phyloP scores from a whole-genome alignment of 2,888 invertebrate species.

The Scrobipalpa costella region DNA sequence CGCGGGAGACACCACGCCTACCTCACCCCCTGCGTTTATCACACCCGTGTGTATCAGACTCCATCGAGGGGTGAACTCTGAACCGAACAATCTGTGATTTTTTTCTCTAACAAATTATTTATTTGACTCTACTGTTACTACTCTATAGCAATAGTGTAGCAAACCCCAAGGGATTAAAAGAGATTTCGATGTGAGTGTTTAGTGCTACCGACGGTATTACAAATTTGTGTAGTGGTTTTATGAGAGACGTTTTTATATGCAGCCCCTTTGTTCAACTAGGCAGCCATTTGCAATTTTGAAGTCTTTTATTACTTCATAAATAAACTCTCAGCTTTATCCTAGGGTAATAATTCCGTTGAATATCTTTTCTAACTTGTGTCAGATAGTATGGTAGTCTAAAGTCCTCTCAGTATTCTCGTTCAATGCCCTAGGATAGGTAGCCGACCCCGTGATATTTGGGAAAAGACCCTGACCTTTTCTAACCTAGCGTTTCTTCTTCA shows the following conservation, averaged over 20 bases:
- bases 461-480: background rate
- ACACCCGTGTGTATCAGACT: constrained; percentile 68
- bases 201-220: constrained; percentile 38
- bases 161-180: constrained; percentile 64
- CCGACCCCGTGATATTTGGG: no score
- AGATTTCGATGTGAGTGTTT: constrained; percentile 64
- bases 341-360: no score
- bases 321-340: background rate
- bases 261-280: background rate
- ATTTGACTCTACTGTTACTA: constrained; percentile 53
- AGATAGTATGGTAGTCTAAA: no score
- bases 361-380: no score
- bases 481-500: constrained; percentile 31
- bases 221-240: constrained; percentile 46
- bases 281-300: background rate
- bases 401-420: no score
- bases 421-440: no score
- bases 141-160: no score
- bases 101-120: constrained; percentile 61
- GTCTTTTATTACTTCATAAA: background rate
- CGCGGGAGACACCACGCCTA: constrained; percentile 62
- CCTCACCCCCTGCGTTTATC: constrained; percentile 53
- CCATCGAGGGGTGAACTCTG: constrained; percentile 56
- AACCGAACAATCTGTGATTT: constrained; percentile 42
- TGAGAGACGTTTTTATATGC: constrained; percentile 30